Percentiles rank a stretch among this genome's conserved stretches.
These are phyloP conservation scores for Colaptes auratus DNA, from an alignment of 2,113 vertebrate species.

Conservation along the genomic window DNA sequence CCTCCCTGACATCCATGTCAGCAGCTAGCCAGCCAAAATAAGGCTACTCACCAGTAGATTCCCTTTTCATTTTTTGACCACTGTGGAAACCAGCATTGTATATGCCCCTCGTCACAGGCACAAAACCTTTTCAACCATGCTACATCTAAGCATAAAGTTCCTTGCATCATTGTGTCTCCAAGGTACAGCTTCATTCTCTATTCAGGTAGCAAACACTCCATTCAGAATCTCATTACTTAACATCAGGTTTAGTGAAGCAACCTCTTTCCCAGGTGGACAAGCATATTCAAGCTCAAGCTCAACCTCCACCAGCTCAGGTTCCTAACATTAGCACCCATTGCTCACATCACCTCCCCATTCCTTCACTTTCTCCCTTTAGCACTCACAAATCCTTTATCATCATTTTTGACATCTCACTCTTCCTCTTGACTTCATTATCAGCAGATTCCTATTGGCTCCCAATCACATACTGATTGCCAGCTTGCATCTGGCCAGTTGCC, in stretches of 20 bases:
- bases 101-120: not conserved
- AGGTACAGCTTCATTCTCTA: not conserved
- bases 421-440: not conserved
- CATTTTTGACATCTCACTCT: not conserved
- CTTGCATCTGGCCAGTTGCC: not conserved
- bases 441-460: not conserved
- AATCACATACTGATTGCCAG: not conserved
- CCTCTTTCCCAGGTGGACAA: fast-evolving
- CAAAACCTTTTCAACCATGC: not conserved
- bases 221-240: not conserved
- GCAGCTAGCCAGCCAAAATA: conserved; percentile 39
- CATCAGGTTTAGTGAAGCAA: fast-evolving
- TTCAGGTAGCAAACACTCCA: not conserved
- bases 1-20: conserved; percentile 45
- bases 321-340: fast-evolving
- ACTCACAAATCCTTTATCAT: not conserved
- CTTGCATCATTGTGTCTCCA: not conserved
- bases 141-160: not conserved
- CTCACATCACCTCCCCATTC: fast-evolving
- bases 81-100: not conserved
- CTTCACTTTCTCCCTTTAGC: not conserved
- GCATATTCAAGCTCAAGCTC: not conserved
- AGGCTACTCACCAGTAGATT: conserved; percentile 10
- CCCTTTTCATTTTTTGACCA: not conserved
- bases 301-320: not conserved